Base-by-base conservation (phyloP, 2,797 vertebrate genomes). In the Gobionotothen gibberifrons region DNA sequence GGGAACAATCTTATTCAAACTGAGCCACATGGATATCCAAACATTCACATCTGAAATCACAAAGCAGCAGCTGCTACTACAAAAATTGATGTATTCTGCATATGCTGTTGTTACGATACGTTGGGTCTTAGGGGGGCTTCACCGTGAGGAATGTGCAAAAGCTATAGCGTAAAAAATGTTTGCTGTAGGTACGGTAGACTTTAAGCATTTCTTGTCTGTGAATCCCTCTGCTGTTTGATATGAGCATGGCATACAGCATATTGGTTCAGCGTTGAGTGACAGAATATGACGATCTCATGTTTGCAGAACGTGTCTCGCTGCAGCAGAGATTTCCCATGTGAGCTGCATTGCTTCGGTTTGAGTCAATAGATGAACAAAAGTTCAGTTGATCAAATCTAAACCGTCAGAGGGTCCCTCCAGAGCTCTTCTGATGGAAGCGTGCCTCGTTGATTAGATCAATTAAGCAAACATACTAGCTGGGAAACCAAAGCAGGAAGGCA, bases 381-480 rank as follows among this genome's bases (percentile, higher is more conserved):
- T 53, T 71, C 46, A 73, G 69, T 87, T 68, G 80, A 76, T 90
- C 85, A 88, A 81, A 85, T 57, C 63, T 57, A 42, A 69, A 69
- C 63, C 44, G 12, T 13, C 54, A 32, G 44, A 40, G 46, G 32
- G 52, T 67, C 63, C 69, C 79, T 75, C 51, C 22, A 43, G 81
- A 89, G 71, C 56, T 65, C 36, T 5, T 49, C 19, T 36, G 66
- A 54, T 47, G 36, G 71, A 81, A 42, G 64, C 48, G 47, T 44
- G 78, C 52, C 76, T 51, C 76, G 67, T 53, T 88, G 87, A 90
- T 84, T 87, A 72, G 83, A 81, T 87, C 87, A 81, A 76, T 88
- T 80, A 81, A 59, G 65, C 15, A 76, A 85, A 78, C 72, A 82
- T 66, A 67, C 56, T 66, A 57, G 22, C 43, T 44, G 49, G 26